Conservation (phyloP, 2,888 invertebrate genomes). For the Lasioglossum lativentre region DNA sequence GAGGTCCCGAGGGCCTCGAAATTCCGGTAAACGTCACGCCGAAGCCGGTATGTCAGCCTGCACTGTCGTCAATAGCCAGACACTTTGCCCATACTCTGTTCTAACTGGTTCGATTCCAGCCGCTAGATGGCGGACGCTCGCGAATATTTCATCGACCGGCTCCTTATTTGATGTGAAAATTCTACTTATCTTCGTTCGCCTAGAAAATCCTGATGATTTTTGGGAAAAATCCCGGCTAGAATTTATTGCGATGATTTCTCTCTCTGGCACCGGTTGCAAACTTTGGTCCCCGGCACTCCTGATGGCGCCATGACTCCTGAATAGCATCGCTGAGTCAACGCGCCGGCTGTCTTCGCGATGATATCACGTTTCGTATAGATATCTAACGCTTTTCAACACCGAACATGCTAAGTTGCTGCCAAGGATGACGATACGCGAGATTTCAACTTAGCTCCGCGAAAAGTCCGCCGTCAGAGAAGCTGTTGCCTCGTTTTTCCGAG, state of each 20-base stretch:
- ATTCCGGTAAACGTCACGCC: slow-evolving; percentile 41
- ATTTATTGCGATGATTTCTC: too few species aligned
- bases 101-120: slow-evolving; percentile 8
- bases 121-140: slow-evolving; percentile 57
- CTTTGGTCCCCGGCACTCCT: background rate
- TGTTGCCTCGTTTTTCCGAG: background rate
- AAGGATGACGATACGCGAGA: slow-evolving; percentile 2
- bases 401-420: background rate
- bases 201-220: background rate
- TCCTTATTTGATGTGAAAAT: background rate
- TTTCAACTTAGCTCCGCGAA: background rate
- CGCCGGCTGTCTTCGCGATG: slow-evolving; percentile 37
- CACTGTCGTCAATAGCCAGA: slow-evolving; percentile 41
- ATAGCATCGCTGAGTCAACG: slow-evolving; percentile 56
- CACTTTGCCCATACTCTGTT: background rate
- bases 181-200: background rate
- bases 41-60: slow-evolving; percentile 53
- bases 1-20: background rate
- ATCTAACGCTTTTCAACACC: slow-evolving; percentile 15
- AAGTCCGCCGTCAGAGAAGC: background rate
- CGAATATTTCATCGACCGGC: slow-evolving; percentile 9
- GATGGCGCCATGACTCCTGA: slow-evolving; percentile 33
- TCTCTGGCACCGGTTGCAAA: background rate
- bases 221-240: background rate
- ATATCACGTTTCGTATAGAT: slow-evolving; percentile 39